These are phyloP conservation scores for Arizona elegans DNA, from an alignment of 2,113 vertebrate genomes.

Conservation along the genomic window DNA sequence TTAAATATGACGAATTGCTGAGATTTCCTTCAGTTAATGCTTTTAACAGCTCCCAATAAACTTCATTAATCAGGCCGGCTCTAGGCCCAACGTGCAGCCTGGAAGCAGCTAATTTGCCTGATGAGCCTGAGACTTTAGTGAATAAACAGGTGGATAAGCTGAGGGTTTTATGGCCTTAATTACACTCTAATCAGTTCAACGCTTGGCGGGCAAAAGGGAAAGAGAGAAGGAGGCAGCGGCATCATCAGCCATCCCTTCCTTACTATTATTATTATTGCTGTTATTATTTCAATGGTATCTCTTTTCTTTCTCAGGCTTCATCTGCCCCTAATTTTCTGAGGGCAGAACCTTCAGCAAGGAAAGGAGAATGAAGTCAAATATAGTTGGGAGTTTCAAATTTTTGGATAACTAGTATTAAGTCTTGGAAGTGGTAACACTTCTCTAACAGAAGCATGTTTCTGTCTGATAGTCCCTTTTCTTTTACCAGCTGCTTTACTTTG, in stretches of 20 bases:
- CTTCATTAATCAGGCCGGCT: conserved; percentile 96
- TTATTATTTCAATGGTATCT: background rate
- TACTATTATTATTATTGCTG: background rate
- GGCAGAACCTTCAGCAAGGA: background rate
- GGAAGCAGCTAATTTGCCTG: conserved; percentile 85
- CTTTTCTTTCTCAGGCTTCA: background rate
- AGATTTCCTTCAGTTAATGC: conserved; percentile 97
- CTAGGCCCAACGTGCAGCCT: conserved; percentile 79
- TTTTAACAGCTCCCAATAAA: conserved; percentile 99
- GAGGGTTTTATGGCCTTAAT: conserved; percentile 98
- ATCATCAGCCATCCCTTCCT: conserved; percentile 34
- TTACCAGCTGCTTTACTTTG: background rate
- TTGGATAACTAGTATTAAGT: background rate
- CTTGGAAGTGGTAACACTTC: background rate
- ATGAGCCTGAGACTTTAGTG: conserved; percentile 90
- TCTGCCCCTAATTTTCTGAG: background rate
- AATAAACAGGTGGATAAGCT: conserved; percentile 99
- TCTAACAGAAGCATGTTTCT: background rate
- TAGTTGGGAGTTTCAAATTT: background rate
- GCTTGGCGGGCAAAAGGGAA: conserved; percentile 79
- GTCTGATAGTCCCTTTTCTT: background rate
- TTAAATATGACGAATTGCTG: conserved; percentile 99
- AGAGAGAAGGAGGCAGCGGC: conserved; percentile 39
- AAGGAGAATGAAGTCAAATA: background rate
- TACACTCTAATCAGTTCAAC: conserved; percentile 98